Base-by-base conservation (phyloP, 2,113 vertebrate species). In the Triplophysa tibetana region DNA sequence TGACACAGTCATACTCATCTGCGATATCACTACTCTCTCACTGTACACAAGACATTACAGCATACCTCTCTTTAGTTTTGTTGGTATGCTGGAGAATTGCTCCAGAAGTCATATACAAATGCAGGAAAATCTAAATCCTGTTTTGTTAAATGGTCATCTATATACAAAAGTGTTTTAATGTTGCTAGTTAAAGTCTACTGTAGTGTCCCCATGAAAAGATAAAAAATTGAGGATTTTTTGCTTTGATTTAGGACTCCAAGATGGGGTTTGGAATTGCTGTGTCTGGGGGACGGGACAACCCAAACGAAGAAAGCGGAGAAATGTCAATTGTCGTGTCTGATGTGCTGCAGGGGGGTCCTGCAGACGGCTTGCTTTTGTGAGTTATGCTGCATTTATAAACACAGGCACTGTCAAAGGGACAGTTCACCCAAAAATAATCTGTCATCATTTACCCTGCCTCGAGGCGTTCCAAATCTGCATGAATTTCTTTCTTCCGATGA, bases 261-360 rank as follows among this genome's bases (percentile, higher is more conserved):
- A 94, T 96, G 92, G 98, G 98, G 80, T 99, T 99, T 87, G 98
- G 98, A 48, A 97, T 99, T 48, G 98, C 98, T 0, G 97, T 99
- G 75, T 98, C 98, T 0, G 98, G 98, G 0, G 98, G 98, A 38
- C 92, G 94, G 90, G 97, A 99, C 90, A 99, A 99, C 88, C 97
- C 97, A 3, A 97, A 97, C 14, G 96, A 97, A 70, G 96, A 98
- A n/a, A 98, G 92, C 5, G 95, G 97, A 1, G 98, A 99, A 88
- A 95, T 90, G 0, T 99, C 98, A 0, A 99, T 99, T 0, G 92
- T 98, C 11, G 94, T 99, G 85, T 99, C 98, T 0, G 98, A 99
- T 23, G 96, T 99, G 73, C 95, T 99, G 56, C 91, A 94, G 0
- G 96, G 96, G 1, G 98, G 98, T 9, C 98, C 98, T 0, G 98